Base-by-base conservation (phyloP, 2,113 vertebrate species). In the Columbina picui region DNA sequence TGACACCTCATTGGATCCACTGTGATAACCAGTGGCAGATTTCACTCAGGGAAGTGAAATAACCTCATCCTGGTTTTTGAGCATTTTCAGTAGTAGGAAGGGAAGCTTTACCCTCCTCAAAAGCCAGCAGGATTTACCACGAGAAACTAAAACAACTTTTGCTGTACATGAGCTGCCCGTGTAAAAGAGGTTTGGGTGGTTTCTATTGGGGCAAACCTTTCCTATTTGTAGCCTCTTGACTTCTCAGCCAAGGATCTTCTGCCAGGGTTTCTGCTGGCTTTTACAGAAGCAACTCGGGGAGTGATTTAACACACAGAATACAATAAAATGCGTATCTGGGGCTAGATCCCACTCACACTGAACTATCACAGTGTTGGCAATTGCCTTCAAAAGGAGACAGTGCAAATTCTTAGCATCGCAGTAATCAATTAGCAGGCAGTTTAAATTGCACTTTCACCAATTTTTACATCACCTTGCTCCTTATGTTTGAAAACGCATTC, bases 171-270 rank as follows among this genome's bases (percentile, higher is more conserved):
- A 91, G 65, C 13, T 3, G 30, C 47, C 25, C 0, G 0, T 45
- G 52, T 77, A 41, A 30, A 78, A 71, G 69, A 57, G 32, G 16
- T 79, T 83, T 84, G 84, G 30, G 52, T 53, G 68, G 53, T 82
- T 95, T 93, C 91, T 87, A 83, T 41, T 79, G 74, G 79, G 70
- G 45, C 89, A 91, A 55, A 89, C 39, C 53, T 94, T 82, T 85
- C 84, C 63, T 71, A 23, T 92, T 88, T 79, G 57, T 70, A 76
- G 83, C 71, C 49, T 82, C 60, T 47, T 82, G n/a, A 69, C 45
- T 96, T 74, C 65, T 89, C 69, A 93, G 81, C 84, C 81, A 93
- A 75, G 65, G 19, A 76, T 25, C 11, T 89, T 84, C 53, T 95
- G 89, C 87, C 70, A 87, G 74, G 16, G 17, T 85, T 96, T 91